phyloP scores from a whole-genome alignment of 2,888 invertebrate species.

The Drosophila demipolita region DNA sequence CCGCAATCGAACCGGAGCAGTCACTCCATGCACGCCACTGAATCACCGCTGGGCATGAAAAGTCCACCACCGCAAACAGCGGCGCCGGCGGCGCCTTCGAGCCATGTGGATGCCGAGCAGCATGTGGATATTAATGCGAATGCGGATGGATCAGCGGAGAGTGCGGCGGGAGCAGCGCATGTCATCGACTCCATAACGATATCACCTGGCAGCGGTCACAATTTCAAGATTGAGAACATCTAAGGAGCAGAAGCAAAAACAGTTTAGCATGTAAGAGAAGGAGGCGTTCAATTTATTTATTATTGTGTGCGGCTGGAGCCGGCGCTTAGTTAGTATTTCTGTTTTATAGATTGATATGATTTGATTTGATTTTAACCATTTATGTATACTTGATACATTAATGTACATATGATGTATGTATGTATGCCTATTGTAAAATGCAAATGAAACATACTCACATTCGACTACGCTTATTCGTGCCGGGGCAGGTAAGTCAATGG shows the following conservation, averaged over 20 bases:
- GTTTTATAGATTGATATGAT: constrained; percentile 54
- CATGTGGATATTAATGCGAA: constrained; percentile 58
- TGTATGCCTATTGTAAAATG: constrained; percentile 52
- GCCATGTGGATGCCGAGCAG: constrained; percentile 27
- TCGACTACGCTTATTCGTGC: constrained; percentile 15
- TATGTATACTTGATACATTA: constrained; percentile 8
- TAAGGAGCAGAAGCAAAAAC: constrained; percentile 57
- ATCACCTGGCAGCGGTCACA: constrained; percentile 82
- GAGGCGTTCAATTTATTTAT: constrained; percentile 34
- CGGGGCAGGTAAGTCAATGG: constrained; percentile 65
- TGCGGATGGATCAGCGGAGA: constrained; percentile 55
- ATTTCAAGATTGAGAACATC: constrained; percentile 85
- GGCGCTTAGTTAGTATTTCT: constrained; percentile 68
- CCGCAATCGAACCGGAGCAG: constrained; percentile 80
- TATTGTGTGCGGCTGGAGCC: constrained; percentile 65
- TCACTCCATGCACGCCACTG: constrained; percentile 71
- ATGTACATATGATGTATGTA: constrained; percentile 33
- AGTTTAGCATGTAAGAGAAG: constrained; percentile 33
- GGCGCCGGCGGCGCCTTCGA: background rate
- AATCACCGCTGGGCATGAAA: constrained; percentile 64
- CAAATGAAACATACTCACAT: constrained; percentile 44
- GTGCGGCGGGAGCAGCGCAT: constrained; percentile 68
- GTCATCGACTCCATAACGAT: constrained; percentile 84
- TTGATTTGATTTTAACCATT: constrained; percentile 46
- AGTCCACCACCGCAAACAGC: constrained; percentile 66